Percentiles rank a stretch among this genome's conserved stretches.
phyloP scores from a whole-genome alignment of 2,113 vertebrate genomes.

The Pelodiscus sinensis region DNA sequence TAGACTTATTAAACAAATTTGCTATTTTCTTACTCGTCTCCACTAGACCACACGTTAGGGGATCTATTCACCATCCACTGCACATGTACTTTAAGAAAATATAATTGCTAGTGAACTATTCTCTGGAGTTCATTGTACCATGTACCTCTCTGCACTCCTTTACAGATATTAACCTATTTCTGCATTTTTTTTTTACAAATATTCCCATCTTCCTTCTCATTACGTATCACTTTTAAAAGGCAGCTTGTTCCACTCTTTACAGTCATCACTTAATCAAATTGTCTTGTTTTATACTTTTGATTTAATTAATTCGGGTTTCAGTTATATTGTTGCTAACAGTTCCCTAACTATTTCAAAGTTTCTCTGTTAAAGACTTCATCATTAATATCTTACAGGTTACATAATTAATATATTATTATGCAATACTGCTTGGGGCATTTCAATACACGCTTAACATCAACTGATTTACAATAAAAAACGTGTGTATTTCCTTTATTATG shows the following conservation, averaged over 20 bases:
- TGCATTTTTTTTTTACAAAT: not conserved
- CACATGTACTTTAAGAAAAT: slow-evolving; percentile 18
- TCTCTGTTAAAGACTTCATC: not conserved
- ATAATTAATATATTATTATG: not conserved
- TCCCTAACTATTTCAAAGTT: slow-evolving; percentile 43
- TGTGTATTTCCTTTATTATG: slow-evolving; percentile 11
- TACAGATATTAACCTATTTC: not conserved
- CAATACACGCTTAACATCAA: slow-evolving; percentile 4
- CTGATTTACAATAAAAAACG: slow-evolving; percentile 18
- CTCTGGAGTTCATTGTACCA: not conserved
- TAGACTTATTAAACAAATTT: not conserved
- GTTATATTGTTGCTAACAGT: slow-evolving; percentile 14
- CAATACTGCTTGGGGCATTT: not conserved
- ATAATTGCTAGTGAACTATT: not conserved
- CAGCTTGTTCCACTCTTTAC: not conserved
- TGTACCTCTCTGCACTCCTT: not conserved
- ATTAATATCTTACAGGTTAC: not conserved
- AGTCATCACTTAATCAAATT: slow-evolving; percentile 8
- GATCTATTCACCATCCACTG: not conserved
- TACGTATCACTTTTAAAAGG: slow-evolving; percentile 5
- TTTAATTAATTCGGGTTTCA: slow-evolving; percentile 40
- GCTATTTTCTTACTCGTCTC: not conserved
- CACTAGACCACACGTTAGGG: not conserved
- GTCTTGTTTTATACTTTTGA: slow-evolving; percentile 35
- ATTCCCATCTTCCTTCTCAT: slow-evolving; percentile 22